A percentile compares a stretch with the other conserved stretches of the same genome.
Conservation (phyloP, 2,888 invertebrate species). For the Rugalucina vietnamica region DNA sequence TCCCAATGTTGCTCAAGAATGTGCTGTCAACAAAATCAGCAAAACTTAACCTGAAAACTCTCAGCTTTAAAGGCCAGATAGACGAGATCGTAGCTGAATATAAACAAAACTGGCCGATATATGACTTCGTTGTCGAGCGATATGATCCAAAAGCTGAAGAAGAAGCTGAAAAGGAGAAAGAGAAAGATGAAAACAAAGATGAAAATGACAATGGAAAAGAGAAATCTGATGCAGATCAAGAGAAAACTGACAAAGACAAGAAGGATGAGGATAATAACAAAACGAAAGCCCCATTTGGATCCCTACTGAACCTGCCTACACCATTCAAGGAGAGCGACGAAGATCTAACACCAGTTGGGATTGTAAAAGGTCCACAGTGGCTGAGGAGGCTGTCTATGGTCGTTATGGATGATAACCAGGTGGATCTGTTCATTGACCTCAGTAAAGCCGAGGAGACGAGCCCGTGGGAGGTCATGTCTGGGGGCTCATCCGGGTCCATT, state of each 20-base stretch:
- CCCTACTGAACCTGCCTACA: constrained; percentile 18
- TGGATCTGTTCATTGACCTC: constrained; percentile 76
- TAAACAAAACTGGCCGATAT: constrained; percentile 80
- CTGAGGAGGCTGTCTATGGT: constrained; percentile 47
- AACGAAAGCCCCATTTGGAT: constrained; percentile 9
- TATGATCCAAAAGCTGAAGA: constrained; percentile 69
- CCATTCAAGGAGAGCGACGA: constrained; percentile 52
- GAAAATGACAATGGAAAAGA: constrained; percentile 43
- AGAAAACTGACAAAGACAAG: constrained; percentile 25
- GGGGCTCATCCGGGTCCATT: constrained; percentile 67
- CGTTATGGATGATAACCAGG: constrained; percentile 67
- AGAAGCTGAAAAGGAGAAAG: constrained; percentile 54
- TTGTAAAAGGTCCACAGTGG: constrained; percentile 34
- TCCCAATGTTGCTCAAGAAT: constrained; percentile 81
- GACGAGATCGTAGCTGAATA: constrained; percentile 80
- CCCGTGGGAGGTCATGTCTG: constrained; percentile 69
- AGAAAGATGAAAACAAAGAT: constrained; percentile 36
- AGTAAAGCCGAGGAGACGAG: constrained; percentile 64
- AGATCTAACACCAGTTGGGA: constrained; percentile 33
- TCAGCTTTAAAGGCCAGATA: constrained; percentile 81
- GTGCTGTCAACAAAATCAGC: constrained; percentile 80
- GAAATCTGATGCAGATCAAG: constrained; percentile 30
- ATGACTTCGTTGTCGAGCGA: constrained; percentile 76
- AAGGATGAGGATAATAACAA: constrained; percentile 53
- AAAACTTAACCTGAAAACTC: constrained; percentile 80